Base-by-base conservation (phyloP, 2,797 vertebrate genomes). In the Amblyraja radiata region DNA sequence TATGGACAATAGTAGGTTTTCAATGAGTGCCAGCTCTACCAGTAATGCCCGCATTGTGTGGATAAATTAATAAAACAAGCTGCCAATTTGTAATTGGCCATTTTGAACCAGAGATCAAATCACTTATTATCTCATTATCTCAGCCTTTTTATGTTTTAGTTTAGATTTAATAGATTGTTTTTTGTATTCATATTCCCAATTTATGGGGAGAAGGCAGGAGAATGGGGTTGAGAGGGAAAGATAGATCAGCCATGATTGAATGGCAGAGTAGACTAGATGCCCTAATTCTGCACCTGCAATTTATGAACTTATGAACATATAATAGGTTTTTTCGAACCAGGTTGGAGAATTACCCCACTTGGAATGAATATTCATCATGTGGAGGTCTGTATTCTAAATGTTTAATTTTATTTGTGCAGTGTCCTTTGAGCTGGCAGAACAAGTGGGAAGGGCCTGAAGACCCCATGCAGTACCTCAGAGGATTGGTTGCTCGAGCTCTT, bases 381-480 rank as follows among this genome's bases (percentile, higher is more conserved):
- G 6, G 23, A 90, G 13, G 5, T 14, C 1, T 74, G 9, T 61
- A 25, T n/a, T 74, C 39, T 71, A 90, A 71, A 6, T 76, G 25
- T 92, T 91, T 65, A 11, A 18, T 93, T 93, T 71, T n/a, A 25
- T 25, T 28, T 86, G 94, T 95, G n/a, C 95, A 98, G 97, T 97
- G 97, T 95, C 97, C 97, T 3, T 88, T 96, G 65, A 90, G 95
- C 4, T 99, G 98, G 98, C 98, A 99, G 95, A 98, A 94, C 95
- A 98, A 97, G 94, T 99, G 99, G 98, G 98, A 99, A 95, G 99
- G 98, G 84, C 98, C 99, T n/a, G 98, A 99, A 93, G 99, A 99
- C 94, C 98, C 98, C 13, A 97, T 99, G 95, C 98, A 98, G 2
- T 99, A 99, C 95, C 97, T 99, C 21, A 96, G 98, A 96, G 97